Percentiles rank a stretch among this genome's conserved stretches.
phyloP scores from a whole-genome alignment of 1,140 invertebrate genomes.

The Copidosoma floridanum region DNA sequence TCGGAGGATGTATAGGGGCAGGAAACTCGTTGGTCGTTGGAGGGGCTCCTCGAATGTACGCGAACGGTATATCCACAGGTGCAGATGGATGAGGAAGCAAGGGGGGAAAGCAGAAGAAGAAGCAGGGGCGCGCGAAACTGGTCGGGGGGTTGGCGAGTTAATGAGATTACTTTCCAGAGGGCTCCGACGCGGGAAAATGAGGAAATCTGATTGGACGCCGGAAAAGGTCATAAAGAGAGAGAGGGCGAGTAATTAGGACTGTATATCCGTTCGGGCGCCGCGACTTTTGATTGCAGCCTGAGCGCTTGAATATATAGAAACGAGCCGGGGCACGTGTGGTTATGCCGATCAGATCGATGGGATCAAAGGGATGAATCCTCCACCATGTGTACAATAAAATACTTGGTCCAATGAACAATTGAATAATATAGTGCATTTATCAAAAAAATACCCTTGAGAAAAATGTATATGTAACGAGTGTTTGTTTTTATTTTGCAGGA shows the following conservation, averaged over 20 bases:
- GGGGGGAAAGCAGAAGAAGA: neutral
- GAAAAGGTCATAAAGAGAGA: conserved; percentile 52
- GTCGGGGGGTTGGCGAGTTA: conserved; percentile 39
- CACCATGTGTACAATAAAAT: too few relatives aligned
- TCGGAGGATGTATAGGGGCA: too few relatives aligned
- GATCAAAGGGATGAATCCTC: too few relatives aligned
- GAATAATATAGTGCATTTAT: too few relatives aligned
- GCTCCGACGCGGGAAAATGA: conserved; percentile 44
- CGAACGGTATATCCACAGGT: neutral
- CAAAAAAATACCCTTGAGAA: too few relatives aligned
- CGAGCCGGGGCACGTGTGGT: too few relatives aligned
- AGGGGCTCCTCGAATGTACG: conserved; percentile 7
- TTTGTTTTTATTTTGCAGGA: neutral
- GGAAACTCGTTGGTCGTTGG: conserved; percentile 7
- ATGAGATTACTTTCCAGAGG: conserved; percentile 47
- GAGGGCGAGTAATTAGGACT: conserved; percentile 44
- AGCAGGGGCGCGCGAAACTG: conserved; percentile 1
- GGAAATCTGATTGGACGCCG: conserved; percentile 50
- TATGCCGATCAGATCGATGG: too few relatives aligned
- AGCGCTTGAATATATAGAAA: neutral
- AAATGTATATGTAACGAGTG: too few relatives aligned
- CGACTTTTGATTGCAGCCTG: neutral
- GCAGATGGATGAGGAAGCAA: too few relatives aligned
- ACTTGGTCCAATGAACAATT: too few relatives aligned
- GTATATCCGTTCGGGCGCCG: conserved; percentile 4